A percentile compares a stretch with the other conserved stretches of the same genome.
Conservation (phyloP, 1,140 invertebrate species). For the Plectrocnemia conspersa region DNA sequence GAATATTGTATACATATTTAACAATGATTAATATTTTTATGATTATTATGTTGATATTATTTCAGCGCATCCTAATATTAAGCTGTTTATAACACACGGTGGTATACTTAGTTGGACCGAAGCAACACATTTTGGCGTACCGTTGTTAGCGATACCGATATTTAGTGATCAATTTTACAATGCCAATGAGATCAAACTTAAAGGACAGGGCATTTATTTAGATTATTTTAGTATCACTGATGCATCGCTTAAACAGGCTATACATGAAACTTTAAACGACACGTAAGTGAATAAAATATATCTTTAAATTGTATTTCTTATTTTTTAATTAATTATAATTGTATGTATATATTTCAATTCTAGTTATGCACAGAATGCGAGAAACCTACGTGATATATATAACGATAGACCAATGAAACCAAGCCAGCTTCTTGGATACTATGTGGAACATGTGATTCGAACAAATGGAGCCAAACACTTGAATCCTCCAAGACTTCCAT, state of each 20-base stretch:
- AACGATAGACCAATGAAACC: constrained; percentile 6
- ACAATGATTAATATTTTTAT: no score
- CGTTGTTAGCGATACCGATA: constrained; percentile 42
- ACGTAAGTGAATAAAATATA: no score
- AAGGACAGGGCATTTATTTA: neutral
- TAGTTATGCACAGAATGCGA: constrained; percentile 1
- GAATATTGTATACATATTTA: no score
- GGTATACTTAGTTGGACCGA: constrained; percentile 49
- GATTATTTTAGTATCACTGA: neutral
- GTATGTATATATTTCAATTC: no score
- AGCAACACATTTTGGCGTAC: constrained; percentile 44
- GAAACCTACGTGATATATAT: neutral
- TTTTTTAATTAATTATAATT: no score
- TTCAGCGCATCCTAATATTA: constrained; percentile 36
- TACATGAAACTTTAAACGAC: no score
- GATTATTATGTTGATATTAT: no score
- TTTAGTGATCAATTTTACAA: constrained; percentile 34
- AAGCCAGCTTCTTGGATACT: neutral
- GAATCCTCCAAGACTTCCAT: neutral
- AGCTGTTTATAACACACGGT: constrained; percentile 50
- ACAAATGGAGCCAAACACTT: constrained; percentile 7
- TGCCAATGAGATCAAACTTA: neutral
- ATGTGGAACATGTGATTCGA: constrained; percentile 7
- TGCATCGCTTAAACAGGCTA: neutral
- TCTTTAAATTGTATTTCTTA: no score